Evolutionary conservation across 1,140 invertebrate species (phyloP), one percentile per base, ranked within the genome.

Genomic region (Formica exsecta): DNA sequence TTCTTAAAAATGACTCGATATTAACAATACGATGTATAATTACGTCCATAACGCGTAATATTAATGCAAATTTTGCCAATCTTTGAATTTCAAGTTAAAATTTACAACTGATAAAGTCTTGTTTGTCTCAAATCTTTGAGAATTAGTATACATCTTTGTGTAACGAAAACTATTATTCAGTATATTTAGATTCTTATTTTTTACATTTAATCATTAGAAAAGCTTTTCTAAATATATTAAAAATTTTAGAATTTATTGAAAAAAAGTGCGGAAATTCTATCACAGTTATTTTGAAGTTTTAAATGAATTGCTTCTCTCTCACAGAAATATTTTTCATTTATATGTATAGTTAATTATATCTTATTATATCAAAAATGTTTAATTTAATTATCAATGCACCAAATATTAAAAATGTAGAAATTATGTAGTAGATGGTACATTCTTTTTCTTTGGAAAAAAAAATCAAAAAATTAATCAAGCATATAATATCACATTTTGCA

Each of bases 311-410:
- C 9, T 54, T 54, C 11, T 36, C 16, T 36, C 11, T 36, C 4
- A 54, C 4, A 62, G 57, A 62, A 6, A 29, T 25, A 8, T 9
- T 36, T 38, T 54, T 54, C 11, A 22, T 2, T 77, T 41, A 3
- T 22, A 22, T 22, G 22, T 32, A 32, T 32, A n/a, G n/a, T 22
- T 29, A 9, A 59, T 6, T 8, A 57, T 29, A 61, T 61, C 22
- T 73, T 25, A 9, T 16, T 83, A 32, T 1, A 32, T 79, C 32
- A 65, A 79, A 68, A 19, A 41, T 13, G 59, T 70, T 70, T 70
- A 25, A 68, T 68, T 68, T 68, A 41, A 44, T 73, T 74, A 61
- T 29, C n/a, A 66, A n/a, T 48, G 25, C 7, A 7, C 62, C 61
- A 29, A 59, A 71, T 9, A 5, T 44, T n/a, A 16, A 41, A 59